phyloP scores from a whole-genome alignment of 1,140 invertebrate genomes.

The Bombus pascuorum region DNA sequence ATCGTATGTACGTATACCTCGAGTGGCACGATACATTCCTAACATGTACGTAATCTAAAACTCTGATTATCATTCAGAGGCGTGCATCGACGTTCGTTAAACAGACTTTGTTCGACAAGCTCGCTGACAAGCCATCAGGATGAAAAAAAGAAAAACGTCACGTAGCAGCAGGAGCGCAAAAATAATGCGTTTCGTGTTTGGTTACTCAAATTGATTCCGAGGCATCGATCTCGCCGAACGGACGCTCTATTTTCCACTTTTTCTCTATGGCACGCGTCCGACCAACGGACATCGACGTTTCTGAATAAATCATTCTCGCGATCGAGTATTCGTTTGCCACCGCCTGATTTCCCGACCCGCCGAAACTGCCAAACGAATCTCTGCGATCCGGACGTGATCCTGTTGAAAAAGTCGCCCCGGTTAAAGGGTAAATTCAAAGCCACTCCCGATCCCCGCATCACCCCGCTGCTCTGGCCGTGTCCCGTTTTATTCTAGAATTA shows the following conservation, averaged over 20 bases:
- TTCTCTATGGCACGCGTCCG: not conserved
- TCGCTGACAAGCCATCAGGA: not conserved
- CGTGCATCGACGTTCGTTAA: not conserved
- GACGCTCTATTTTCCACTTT: not conserved
- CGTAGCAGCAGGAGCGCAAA: no score
- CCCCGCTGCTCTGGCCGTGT: not conserved
- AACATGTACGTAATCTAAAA: not conserved
- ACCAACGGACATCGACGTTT: slow-evolving; percentile 24
- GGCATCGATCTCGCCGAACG: not conserved
- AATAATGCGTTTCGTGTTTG: slow-evolving; percentile 11
- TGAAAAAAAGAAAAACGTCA: no score
- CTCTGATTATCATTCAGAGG: not conserved
- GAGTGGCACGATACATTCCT: not conserved
- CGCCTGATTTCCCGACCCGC: slow-evolving; percentile 12
- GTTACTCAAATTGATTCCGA: slow-evolving; percentile 30
- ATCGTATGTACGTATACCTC: not conserved
- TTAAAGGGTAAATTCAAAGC: slow-evolving; percentile 36
- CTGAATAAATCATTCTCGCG: slow-evolving; percentile 50
- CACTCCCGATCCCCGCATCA: not conserved
- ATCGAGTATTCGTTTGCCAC: slow-evolving; percentile 39
- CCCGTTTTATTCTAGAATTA: slow-evolving; percentile 18
- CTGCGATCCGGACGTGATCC: not conserved
- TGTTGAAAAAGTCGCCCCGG: slow-evolving; percentile 14
- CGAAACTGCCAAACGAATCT: slow-evolving; percentile 7
- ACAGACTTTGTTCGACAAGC: not conserved